phyloP scores from a whole-genome alignment of 2,113 vertebrate genomes.

The Trachemys scripta region DNA sequence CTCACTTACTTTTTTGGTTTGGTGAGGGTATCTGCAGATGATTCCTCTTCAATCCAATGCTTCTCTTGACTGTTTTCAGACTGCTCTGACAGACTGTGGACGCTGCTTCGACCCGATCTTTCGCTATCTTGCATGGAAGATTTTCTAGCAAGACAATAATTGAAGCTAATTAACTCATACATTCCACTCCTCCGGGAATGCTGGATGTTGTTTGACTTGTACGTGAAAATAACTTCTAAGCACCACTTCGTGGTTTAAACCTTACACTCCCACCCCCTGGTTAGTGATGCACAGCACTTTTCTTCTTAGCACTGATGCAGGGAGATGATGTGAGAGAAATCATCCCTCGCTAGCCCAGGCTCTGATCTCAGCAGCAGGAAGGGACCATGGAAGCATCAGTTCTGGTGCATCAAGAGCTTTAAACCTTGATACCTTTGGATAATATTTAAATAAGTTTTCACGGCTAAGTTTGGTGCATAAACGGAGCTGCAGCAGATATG shows the following conservation, averaged over 20 bases:
- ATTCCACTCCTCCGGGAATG: neutral
- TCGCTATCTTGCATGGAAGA: conserved; percentile 73
- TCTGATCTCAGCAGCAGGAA: conserved; percentile 12
- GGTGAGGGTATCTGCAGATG: conserved; percentile 39
- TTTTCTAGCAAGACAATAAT: conserved; percentile 64
- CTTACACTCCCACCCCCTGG: neutral
- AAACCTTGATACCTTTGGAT: neutral
- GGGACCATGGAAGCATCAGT: neutral
- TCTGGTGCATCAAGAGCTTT: neutral
- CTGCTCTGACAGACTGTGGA: conserved; percentile 63
- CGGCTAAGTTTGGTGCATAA: neutral
- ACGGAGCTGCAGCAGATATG: neutral
- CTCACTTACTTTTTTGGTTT: conserved; percentile 74
- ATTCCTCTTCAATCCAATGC: conserved; percentile 56
- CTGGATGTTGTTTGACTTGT: neutral
- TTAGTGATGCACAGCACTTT: neutral
- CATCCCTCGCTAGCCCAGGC: neutral
- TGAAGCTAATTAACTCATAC: neutral
- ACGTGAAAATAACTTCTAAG: neutral
- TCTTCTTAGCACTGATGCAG: accelerated
- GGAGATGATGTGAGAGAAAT: conserved; percentile 13
- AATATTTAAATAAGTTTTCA: neutral
- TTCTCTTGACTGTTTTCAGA: conserved; percentile 64
- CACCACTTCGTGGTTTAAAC: conserved; percentile 63
- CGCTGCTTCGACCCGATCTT: conserved; percentile 73